Conservation (phyloP, 2,888 invertebrate species). For the Bimastos eiseni region DNA sequence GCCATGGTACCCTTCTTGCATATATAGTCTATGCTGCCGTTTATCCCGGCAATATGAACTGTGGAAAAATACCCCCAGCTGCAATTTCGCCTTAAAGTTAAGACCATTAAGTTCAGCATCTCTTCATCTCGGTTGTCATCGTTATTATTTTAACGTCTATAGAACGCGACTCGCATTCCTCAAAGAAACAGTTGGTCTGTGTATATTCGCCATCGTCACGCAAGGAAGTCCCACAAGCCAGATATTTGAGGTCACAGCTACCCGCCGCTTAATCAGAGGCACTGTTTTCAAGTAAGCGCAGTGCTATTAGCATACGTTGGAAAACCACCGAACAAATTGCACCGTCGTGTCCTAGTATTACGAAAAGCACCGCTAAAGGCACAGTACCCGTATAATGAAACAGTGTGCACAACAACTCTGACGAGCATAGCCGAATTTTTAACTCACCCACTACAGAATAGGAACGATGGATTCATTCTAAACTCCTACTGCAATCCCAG, state of each 20-base stretch:
- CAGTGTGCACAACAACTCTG: neutral
- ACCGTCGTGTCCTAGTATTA: neutral
- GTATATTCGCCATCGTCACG: neutral
- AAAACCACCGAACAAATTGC: neutral
- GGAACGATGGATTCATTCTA: neutral
- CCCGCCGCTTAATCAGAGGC: neutral
- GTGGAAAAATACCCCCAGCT: too few species aligned
- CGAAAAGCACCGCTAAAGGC: neutral
- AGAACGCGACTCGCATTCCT: neutral
- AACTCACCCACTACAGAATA: neutral
- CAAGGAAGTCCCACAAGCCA: neutral
- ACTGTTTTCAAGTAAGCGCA: conserved; percentile 5
- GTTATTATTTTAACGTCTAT: neutral
- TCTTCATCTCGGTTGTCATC: neutral
- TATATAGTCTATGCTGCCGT: too few species aligned
- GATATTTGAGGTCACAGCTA: neutral
- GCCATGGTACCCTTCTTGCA: too few species aligned
- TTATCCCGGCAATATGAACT: too few species aligned
- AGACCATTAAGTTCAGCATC: too few species aligned
- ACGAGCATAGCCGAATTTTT: neutral
- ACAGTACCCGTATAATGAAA: neutral
- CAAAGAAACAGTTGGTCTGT: neutral
- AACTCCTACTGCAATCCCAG: neutral
- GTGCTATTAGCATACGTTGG: conserved; percentile 6
- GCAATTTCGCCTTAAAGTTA: too few species aligned